Base-by-base conservation (phyloP, 2,797 vertebrate species). In the Helicolenus hilgendorfi region DNA sequence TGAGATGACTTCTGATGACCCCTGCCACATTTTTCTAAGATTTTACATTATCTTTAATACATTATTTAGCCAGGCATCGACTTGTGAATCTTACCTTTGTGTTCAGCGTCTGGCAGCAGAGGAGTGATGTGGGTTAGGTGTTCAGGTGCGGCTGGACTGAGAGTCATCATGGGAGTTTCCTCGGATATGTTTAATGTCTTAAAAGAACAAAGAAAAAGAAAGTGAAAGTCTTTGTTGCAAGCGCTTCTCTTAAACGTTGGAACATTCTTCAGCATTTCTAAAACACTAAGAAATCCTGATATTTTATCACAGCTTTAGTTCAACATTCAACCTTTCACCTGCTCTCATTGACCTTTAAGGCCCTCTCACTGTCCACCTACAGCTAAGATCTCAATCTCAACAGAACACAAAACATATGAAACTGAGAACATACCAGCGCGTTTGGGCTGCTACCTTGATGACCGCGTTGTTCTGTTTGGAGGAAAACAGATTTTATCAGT, bases 381-480 rank as follows among this genome's bases (percentile, higher is more conserved):
- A 87, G 14, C 24, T 70, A 13, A 15, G 15, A 69, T 53, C 3
- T 31, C 29, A 38, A 89, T 87, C 56, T 77, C 24, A 72, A 88
- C 7, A 72, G 2, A 85, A 60, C 22, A 70, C 3, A 81, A 80
- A 72, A 56, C 63, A 38, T 4, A 83, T 55, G 24, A 72, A 73
- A 80, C 11, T 65, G 65, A 81, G 69, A 38, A 96, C 96, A 78
- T 86, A 97, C 97, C 96, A 49, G 11, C 13, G 87, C 69, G 81
- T 88, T 41, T 0, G 64, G 56, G 63, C 33, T 29, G 20, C 55
- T 72, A 77, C 29, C 22, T 60, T 58, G 81, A 70, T 88, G 89
- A 88, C 33, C 77, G 55, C 1, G 11, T 22, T 75, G 83, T 45
- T 93, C 96, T 97, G 95, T 92, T 81, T 7, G 72, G 49, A 86